Evolutionary conservation across 2,797 vertebrate genomes (phyloP).

Genomic region (Gambelia wislizenii): DNA sequence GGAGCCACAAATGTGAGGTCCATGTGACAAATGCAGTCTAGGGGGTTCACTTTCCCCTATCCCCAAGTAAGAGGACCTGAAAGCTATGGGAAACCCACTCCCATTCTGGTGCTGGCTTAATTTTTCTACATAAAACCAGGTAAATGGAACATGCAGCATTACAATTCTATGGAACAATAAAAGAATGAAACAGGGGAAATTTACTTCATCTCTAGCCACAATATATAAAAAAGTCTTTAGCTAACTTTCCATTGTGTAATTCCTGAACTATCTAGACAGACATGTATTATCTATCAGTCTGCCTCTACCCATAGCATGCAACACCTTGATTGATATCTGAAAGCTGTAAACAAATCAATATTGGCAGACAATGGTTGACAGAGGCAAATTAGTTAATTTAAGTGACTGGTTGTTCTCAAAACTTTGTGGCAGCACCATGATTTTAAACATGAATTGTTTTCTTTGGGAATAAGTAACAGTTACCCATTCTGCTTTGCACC

Average conservation of each 20-base stretch:
- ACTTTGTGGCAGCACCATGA: background rate
- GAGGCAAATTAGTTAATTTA: constrained; percentile 14
- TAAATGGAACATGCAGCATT: background rate
- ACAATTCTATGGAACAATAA: background rate
- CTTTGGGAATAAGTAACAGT: background rate
- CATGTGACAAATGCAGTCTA: no score
- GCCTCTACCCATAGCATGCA: background rate
- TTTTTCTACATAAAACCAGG: background rate
- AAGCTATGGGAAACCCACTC: background rate
- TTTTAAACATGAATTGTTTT: background rate
- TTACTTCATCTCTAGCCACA: background rate
- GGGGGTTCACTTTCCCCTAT: no score
- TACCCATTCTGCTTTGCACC: background rate
- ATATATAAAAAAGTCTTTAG: background rate
- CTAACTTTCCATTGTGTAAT: background rate
- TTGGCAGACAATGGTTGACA: constrained; percentile 1
- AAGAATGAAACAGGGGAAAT: background rate
- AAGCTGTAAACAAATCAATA: constrained; percentile 22
- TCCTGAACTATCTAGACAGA: constrained; percentile 6
- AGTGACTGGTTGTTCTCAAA: background rate
- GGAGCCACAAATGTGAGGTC: no score
- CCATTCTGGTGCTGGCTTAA: background rate
- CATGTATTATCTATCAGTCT: background rate
- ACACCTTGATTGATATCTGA: background rate
- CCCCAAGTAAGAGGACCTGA: background rate